Base-by-base conservation (phyloP, 2,797 vertebrate genomes). In the Rhodeus uyekii region DNA sequence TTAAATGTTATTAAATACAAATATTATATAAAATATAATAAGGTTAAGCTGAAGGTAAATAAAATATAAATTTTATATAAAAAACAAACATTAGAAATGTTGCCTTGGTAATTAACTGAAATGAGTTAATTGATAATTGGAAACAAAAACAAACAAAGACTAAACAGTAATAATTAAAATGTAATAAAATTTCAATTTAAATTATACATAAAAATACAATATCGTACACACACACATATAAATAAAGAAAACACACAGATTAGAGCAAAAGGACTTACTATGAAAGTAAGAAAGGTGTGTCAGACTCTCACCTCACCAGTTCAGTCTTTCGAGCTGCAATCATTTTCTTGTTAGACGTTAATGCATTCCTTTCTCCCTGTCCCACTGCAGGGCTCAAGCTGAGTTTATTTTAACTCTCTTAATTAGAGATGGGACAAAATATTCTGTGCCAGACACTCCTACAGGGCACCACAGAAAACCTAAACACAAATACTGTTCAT, bases 371-470 rank as follows among this genome's bases (percentile, higher is more conserved):
- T 86, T 94, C 90, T 91, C 90, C 91, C 90, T 89, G 89, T 93
- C 93, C 90, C 90, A 93, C 93, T 94, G 91, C 91, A 91, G 92
- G 93, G 92, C 90, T 93, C 93, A 92, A 88, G 89, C 83, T 88
- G 91, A 93, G 94, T 94, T 94, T 93, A 94, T 94, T 94, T 94
- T 92, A 94, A 91, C 92, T 91, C 94, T 95, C 95, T 95, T 95
- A 95, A 95, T 95, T 95, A 95, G 93, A 94, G 92, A 93, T 90
- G 91, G 93, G 93, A 93, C 92, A 89, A 88, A 89, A 87, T 80
- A 89, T 88, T 88, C 86, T 75, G 79, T 76, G 72, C 82, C 83
- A 84, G 81, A 80, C 69, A 75, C 88, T 92, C 93, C 94, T 94
- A 90, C 90, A 94, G 94, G 93, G 92, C 91, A 91, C 84, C 88